Base-by-base conservation (phyloP, 2,113 vertebrate genomes). In the Gallinago jamesoni region DNA sequence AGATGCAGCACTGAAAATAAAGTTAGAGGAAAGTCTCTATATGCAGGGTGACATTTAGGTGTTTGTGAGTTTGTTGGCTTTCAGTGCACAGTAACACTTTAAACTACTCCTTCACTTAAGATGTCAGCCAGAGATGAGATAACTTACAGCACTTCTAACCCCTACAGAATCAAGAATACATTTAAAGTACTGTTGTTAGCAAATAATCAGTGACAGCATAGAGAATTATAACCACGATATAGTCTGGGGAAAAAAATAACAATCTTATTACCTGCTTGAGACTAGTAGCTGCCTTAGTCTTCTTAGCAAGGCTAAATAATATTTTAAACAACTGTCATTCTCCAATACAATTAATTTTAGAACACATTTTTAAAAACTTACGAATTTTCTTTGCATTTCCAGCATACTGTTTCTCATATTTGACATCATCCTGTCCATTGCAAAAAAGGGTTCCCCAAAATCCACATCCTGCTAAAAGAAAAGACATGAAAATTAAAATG, bases 381-480 rank as follows among this genome's bases (percentile, higher is more conserved):
- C 99, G 97, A 98, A 97, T 96, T 98, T 98, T 82, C 97, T 98
- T 52, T 99, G 98, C 98, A 98, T 98, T 27, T 98, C 98, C 37
- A 98, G 94, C 98, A 99, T 98, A 64, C 92, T 97, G 97, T 97
- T 98, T 90, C 98, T 98, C 99, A 99, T 98, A 87, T 98, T 98
- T 89, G 96, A 74, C 98, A 99, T 98, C 98, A 99, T 98, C 97
- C 91, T 98, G 96, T 99, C 99, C 96, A 99, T 97, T 93, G 98
- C 96, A 91, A 97, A 94, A 76, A 99, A 99, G 66, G 98, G 98
- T 45, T 98, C 98, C 67, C 91, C 97, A 62, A 98, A 96, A 96
- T 98, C 98, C 88, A 93, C 63, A 96, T 96, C 98, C 98, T 99
- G 96, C 14, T 67, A 52, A 79, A 89, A 94, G 83, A 95, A 28